These are phyloP conservation scores for Antennarius maculatus DNA, from an alignment of 2,797 vertebrate species.

Conservation along the genomic window DNA sequence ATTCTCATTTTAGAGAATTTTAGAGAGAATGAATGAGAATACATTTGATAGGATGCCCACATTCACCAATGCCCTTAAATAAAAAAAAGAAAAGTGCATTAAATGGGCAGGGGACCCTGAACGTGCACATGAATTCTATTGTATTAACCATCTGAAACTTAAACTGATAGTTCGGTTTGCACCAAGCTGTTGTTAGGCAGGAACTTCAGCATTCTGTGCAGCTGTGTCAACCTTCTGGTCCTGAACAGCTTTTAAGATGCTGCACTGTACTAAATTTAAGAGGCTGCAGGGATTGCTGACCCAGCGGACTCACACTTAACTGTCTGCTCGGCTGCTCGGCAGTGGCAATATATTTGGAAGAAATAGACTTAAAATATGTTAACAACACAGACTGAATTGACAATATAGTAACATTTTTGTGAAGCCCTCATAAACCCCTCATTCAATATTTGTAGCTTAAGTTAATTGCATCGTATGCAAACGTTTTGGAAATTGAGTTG, in stretches of 20 bases:
- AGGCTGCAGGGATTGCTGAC: constrained; percentile 16
- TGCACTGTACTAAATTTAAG: constrained; percentile 6
- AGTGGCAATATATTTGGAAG: constrained; percentile 7
- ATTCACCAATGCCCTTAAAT: neutral
- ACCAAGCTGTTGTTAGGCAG: constrained; percentile 39
- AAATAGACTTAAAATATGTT: constrained; percentile 8
- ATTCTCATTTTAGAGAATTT: too few species aligned
- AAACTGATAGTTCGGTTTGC: constrained; percentile 43
- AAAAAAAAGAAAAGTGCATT: constrained; percentile 7
- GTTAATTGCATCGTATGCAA: neutral
- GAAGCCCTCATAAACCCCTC: too few species aligned
- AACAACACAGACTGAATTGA: neutral
- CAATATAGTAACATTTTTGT: neutral
- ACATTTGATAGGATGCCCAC: neutral
- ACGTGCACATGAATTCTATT: constrained; percentile 34
- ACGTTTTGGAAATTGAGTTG: too few species aligned
- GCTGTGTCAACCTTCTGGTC: constrained; percentile 49
- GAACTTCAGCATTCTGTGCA: constrained; percentile 42
- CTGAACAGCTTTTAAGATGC: constrained; percentile 35
- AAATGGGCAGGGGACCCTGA: constrained; percentile 34
- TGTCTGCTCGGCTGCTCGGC: constrained; percentile 18
- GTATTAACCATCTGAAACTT: constrained; percentile 41
- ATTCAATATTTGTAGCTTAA: neutral
- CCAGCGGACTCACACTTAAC: constrained; percentile 4
- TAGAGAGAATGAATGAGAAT: too few species aligned